These are phyloP conservation scores for Lasioglossum baleicum DNA, from an alignment of 1,140 invertebrate species.

Conservation along the genomic window DNA sequence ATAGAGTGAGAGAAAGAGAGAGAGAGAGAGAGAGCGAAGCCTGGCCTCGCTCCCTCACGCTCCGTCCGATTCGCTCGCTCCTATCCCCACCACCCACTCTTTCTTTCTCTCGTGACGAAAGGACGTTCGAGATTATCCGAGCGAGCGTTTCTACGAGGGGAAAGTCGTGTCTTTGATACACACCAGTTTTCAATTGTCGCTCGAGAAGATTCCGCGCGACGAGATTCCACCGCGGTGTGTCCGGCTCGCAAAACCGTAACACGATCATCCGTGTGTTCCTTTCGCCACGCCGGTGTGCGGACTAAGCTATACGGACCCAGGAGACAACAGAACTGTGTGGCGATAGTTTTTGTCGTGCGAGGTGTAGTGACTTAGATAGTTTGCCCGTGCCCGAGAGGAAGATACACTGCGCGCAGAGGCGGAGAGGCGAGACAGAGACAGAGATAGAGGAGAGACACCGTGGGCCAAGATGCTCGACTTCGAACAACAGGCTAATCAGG, in stretches of 20 bases:
- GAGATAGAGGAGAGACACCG: constrained; percentile 2
- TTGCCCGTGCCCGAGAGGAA: background rate
- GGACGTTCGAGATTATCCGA: constrained; percentile 42
- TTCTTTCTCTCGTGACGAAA: constrained; percentile 32
- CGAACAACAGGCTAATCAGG: constrained; percentile 72
- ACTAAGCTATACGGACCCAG: too few species aligned
- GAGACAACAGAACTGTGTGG: background rate
- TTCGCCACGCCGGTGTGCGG: background rate
- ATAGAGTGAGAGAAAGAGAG: too few species aligned
- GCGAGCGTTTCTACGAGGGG: constrained; percentile 34
- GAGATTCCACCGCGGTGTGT: background rate
- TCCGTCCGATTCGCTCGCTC: background rate
- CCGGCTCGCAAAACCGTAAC: background rate
- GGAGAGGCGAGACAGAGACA: background rate
- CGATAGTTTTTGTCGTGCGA: background rate
- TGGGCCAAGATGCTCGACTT: constrained; percentile 65
- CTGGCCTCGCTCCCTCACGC: constrained; percentile 7
- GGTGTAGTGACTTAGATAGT: constrained; percentile 28
- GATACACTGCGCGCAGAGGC: background rate
- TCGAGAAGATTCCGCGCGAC: constrained; percentile 28
- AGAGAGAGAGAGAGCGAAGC: background rate
- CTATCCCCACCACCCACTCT: background rate
- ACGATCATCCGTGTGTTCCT: background rate
- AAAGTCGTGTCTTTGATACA: constrained; percentile 41
- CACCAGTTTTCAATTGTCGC: constrained; percentile 41